Conservation (phyloP, 2,888 invertebrate genomes). For the Syrphus vitripennis region DNA sequence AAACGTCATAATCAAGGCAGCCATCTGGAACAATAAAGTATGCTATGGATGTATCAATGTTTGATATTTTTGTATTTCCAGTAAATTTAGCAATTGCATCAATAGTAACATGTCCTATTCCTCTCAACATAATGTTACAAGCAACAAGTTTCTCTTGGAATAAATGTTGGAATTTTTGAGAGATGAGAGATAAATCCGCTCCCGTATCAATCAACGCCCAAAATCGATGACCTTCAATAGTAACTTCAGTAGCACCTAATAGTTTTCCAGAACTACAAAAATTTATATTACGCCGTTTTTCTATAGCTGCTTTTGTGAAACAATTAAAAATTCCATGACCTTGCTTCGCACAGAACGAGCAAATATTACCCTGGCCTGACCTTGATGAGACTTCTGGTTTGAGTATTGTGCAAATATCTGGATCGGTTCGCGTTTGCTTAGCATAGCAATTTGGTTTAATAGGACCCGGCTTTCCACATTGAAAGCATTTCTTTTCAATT, state of each 20-base stretch:
- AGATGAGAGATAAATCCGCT: too few species aligned
- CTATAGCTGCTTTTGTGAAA: constrained; percentile 25
- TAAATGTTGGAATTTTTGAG: too few species aligned
- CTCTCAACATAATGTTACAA: constrained; percentile 23
- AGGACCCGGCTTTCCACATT: too few species aligned
- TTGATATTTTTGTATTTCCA: constrained; percentile 10
- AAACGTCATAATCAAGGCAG: neutral
- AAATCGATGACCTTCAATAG: constrained; percentile 10
- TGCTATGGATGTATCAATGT: constrained; percentile 12
- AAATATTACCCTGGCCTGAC: neutral
- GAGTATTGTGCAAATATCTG: neutral
- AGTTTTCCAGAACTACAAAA: constrained; percentile 22
- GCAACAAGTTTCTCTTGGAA: constrained; percentile 16
- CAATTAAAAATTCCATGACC: constrained; percentile 28
- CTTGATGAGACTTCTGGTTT: neutral
- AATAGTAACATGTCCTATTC: constrained; percentile 21
- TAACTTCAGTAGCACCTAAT: neutral
- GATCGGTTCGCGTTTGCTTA: neutral
- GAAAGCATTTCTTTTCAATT: too few species aligned
- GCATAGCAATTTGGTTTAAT: neutral
- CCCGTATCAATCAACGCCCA: constrained; percentile 16
- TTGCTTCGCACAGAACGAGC: constrained; percentile 9
- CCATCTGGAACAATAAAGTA: neutral
- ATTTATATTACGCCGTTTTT: constrained; percentile 16
- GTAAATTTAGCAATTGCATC: constrained; percentile 25